phyloP scores from a whole-genome alignment of 2,888 invertebrate genomes.

The Melanophora roralis region DNA sequence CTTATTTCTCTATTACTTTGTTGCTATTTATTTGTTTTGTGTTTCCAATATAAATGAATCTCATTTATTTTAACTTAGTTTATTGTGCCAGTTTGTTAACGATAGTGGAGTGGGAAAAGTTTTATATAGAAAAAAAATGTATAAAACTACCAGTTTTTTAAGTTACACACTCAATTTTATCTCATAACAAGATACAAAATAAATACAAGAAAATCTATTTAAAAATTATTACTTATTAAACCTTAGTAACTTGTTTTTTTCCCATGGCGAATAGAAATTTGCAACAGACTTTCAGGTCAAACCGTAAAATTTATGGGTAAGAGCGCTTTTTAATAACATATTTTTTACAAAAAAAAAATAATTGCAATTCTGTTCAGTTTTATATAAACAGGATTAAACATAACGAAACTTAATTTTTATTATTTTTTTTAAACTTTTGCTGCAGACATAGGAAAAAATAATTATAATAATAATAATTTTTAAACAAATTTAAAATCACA shows the following conservation, averaged over 20 bases:
- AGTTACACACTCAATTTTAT: conserved; percentile 17
- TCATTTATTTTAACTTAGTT: conserved; percentile 17
- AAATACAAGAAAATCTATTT: not conserved
- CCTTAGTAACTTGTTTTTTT: not conserved
- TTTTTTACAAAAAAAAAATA: no score
- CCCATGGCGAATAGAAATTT: no score
- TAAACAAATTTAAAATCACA: conserved; percentile 15
- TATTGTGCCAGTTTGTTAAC: not conserved
- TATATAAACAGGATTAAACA: no score
- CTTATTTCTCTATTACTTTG: not conserved
- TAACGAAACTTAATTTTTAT: no score
- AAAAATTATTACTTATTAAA: not conserved
- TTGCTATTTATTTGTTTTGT: not conserved
- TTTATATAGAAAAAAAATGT: no score
- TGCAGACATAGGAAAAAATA: not conserved
- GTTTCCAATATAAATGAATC: conserved; percentile 15
- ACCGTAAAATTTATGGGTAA: no score
- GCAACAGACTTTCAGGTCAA: no score
- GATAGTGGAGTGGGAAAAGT: not conserved
- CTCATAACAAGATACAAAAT: not conserved
- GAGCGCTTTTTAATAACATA: no score
- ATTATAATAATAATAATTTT: not conserved
- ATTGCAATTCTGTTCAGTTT: no score
- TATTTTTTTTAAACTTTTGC: conserved; percentile 35
- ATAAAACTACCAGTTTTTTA: not conserved